Evolutionary conservation across 2,888 invertebrate species (phyloP), one percentile per base, ranked within the genome.

Genomic region (Anaspis maculata): DNA sequence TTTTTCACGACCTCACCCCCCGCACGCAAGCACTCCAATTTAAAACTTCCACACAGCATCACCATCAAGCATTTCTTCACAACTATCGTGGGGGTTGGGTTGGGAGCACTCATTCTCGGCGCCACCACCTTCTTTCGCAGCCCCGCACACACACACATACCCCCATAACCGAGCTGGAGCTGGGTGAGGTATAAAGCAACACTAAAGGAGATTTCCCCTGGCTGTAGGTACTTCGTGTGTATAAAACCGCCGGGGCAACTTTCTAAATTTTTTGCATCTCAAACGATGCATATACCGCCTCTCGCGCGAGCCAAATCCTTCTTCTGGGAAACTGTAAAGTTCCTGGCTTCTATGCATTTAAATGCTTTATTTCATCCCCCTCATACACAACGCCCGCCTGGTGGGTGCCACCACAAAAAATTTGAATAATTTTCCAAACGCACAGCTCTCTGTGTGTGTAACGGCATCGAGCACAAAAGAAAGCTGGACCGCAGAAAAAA

Each of bases 281-380:
- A 53, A 53, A 52, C 53, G 48, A n/a, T n/a, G n/a, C n/a, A n/a
- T n/a, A n/a, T n/a, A n/a, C n/a, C n/a, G n/a, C n/a, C n/a, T n/a
- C n/a, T n/a, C n/a, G n/a, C n/a, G n/a, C n/a, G n/a, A n/a, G n/a
- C 48, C 44, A 51, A 49, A 47, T 53, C 52, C 50, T 58, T 56
- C 57, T 41, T 56, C 57, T 41, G 45, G 59, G 60, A 57, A 62
- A 59, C 56, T 56, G 61, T 62, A 61, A 62, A 62, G 62, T 55
- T 57, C 50, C n/a, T n/a, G n/a, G n/a, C n/a, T 55, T 57, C 59
- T 51, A 64, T 64, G 64, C 64, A 64, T 64, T 64, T 64, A 63
- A 64, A 64, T 63, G 62, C 52, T 60, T 59, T 57, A 58, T 54
- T 63, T 60, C 52, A 54, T n/a, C n/a, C n/a, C n/a, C n/a, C n/a